Conservation (phyloP, 2,888 invertebrate genomes). For the Dasypogon diadema region DNA sequence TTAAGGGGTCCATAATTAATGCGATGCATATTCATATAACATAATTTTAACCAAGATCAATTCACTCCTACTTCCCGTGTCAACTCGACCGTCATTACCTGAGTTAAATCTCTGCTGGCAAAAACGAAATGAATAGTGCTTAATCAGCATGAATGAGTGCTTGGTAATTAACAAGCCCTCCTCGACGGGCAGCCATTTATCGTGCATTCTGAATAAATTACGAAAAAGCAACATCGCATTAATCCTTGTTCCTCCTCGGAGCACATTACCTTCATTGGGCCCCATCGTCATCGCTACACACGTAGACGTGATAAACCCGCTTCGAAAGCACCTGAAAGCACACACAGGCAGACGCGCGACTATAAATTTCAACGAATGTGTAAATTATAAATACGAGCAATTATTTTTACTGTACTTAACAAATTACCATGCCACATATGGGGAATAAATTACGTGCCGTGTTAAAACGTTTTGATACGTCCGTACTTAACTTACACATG, state of each 20-base stretch:
- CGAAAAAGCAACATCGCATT: constrained; percentile 51
- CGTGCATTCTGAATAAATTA: constrained; percentile 48
- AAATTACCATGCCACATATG: constrained; percentile 70
- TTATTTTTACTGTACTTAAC: constrained; percentile 70
- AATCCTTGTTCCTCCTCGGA: constrained; percentile 42
- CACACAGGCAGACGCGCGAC: constrained; percentile 59
- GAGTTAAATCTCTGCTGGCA: constrained; percentile 47
- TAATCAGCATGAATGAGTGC: constrained; percentile 51
- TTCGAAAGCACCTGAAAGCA: constrained; percentile 49
- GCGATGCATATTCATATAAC: no score
- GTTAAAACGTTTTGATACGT: constrained; percentile 51
- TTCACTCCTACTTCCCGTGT: constrained; percentile 13
- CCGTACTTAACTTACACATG: constrained; percentile 30
- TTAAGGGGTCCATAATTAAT: no score
- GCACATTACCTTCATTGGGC: constrained; percentile 36
- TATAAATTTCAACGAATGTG: constrained; percentile 68
- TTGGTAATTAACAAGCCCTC: constrained; percentile 51
- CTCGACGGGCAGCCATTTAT: constrained; percentile 48
- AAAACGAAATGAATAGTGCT: constrained; percentile 50
- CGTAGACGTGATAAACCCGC: constrained; percentile 50
- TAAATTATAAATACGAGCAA: constrained; percentile 70
- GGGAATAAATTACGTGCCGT: constrained; percentile 60
- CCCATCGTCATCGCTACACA: background rate
- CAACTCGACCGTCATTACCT: constrained; percentile 42
- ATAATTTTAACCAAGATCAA: background rate